Base-by-base conservation (phyloP, 2,888 invertebrate genomes). In the Acrobasis suavella region DNA sequence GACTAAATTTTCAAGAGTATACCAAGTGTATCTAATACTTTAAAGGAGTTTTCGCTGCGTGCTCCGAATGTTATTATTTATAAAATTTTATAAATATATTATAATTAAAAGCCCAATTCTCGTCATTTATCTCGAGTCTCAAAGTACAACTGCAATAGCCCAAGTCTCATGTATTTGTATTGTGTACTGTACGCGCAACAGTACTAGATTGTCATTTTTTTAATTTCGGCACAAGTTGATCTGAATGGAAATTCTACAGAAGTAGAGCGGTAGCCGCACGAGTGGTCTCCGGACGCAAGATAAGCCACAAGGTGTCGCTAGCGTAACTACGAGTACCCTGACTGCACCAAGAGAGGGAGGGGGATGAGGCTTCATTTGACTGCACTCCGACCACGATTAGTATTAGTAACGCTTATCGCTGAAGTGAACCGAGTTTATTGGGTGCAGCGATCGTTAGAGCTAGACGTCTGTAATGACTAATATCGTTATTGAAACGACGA, bases 271-370 rank as follows among this genome's bases (percentile, higher is more conserved):
- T n/a, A 22, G 54, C 15, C 15, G 3, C 1, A 37, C 37, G 38
- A 9, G 37, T 38, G 54, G 14, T 14, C 54, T 9, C 14, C 54
- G 54, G 37, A n/a, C 14, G 54, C 15, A 77, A 81, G 86, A 84
- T 85, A 85, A 86, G 83, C 86, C 83, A 77, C 85, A 83, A 85
- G 85, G 83, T 84, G 83, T 74, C 77, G 76, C 66, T 69, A 77
- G 74, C 73, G 80, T 80, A 80, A 82, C 83, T 78, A n/a, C n/a
- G n/a, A n/a, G n/a, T n/a, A 70, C 80, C 76, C 74, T 75, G 78
- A 78, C 74, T 80, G 77, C 66, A 67, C 68, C 64, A 54, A 46
- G 61, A 72, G 72, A 74, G 74, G 67, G 66, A 17, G 55, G 42
- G 42, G 42, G 39, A 16, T 15, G 67, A 67, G 65, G 76, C 70